phyloP scores from a whole-genome alignment of 2,113 vertebrate species.

The Hemicordylus capensis region DNA sequence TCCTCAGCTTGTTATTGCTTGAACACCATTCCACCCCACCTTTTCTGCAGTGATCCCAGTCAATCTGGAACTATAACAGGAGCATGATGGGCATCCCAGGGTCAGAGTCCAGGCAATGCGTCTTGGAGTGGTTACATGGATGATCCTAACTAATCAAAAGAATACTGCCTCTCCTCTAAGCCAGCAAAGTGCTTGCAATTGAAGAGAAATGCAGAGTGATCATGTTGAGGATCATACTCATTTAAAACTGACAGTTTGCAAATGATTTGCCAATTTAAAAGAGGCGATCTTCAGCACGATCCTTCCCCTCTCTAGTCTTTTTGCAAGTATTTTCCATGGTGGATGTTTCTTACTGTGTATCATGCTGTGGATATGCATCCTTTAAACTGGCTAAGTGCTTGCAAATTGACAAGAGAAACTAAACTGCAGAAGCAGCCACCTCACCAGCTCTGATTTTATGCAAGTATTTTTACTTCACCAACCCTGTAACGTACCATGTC shows the following conservation, averaged over 20 bases:
- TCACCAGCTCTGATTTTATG: not conserved
- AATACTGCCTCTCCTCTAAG: not conserved
- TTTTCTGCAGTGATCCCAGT: not conserved
- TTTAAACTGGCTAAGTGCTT: not conserved
- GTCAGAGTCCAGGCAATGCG: not conserved
- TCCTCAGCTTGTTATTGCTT: no score
- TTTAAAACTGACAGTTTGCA: not conserved
- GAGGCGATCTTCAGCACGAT: not conserved
- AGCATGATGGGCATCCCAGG: not conserved
- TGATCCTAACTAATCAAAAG: not conserved
- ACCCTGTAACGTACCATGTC: not conserved
- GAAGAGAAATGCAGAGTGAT: not conserved
- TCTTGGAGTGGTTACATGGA: not conserved
- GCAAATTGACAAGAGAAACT: not conserved
- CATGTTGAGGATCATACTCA: not conserved
- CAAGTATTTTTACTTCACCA: not conserved
- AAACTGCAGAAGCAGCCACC: not conserved
- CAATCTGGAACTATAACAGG: not conserved
- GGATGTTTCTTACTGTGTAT: not conserved
- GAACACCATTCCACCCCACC: not conserved
- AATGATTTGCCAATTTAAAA: not conserved
- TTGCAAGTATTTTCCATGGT: not conserved
- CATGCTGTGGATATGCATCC: not conserved
- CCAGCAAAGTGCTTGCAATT: no score
- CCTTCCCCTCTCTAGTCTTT: not conserved